Conservation (phyloP, 2,113 vertebrate species). For the Brachypteracias leptosomus region DNA sequence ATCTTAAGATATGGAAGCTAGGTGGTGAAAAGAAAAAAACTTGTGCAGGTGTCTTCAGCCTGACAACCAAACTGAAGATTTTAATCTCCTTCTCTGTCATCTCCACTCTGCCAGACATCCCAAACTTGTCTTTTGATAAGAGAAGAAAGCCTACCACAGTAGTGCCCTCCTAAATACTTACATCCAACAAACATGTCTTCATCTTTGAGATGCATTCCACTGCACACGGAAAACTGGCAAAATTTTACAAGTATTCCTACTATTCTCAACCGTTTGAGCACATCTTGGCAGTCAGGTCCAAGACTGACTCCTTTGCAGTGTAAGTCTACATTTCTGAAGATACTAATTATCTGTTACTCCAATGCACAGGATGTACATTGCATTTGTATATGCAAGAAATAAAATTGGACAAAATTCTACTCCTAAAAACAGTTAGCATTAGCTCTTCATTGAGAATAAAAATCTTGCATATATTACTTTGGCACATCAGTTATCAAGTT, state of each 20-base stretch:
- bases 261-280: not conserved
- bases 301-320: not conserved
- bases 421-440: not conserved
- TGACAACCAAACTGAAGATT: not conserved
- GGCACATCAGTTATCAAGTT: not conserved
- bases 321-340: not conserved
- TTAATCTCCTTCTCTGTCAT: not conserved
- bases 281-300: not conserved
- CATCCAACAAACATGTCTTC: not conserved
- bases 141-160: not conserved
- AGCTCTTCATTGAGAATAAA: not conserved
- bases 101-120: not conserved
- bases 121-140: not conserved
- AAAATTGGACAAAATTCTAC: not conserved
- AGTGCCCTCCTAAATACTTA: not conserved
- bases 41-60: not conserved
- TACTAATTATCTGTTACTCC: not conserved
- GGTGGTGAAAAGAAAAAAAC: not conserved
- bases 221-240: not conserved
- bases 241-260: not conserved
- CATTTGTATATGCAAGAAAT: not conserved
- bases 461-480: not conserved
- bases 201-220: not conserved
- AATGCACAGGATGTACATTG: rapidly evolving
- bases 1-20: not conserved